A percentile compares a stretch with the other conserved stretches of the same genome.
Evolutionary conservation across 2,888 invertebrate species (phyloP).

Genomic region (Galerucella pusilla): DNA sequence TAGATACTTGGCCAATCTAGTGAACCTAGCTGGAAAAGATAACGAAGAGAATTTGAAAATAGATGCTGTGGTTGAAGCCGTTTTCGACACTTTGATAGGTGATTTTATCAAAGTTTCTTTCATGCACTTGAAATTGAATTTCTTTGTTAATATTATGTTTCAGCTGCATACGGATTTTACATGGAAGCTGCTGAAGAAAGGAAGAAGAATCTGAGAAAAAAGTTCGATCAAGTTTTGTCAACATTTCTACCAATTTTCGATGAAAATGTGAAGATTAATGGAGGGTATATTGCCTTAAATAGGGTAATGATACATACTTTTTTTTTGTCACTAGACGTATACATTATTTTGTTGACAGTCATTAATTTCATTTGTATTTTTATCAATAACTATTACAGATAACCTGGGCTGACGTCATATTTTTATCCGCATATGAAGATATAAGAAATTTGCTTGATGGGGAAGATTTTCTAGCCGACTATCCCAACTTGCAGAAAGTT

Average conservation of each 20-base stretch:
- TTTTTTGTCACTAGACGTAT: not conserved
- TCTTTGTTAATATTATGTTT: not conserved
- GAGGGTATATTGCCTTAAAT: constrained; percentile 16
- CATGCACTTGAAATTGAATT: not conserved
- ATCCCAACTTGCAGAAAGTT: not conserved
- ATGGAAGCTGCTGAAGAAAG: constrained; percentile 11
- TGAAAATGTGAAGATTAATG: not conserved
- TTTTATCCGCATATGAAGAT: constrained; percentile 12
- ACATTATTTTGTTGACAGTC: not conserved
- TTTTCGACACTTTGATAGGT: constrained; percentile 63
- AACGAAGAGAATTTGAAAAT: constrained; percentile 71
- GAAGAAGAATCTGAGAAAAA: not conserved
- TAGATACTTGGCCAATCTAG: constrained; percentile 72
- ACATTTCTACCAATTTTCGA: constrained; percentile 11
- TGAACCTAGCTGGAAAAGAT: constrained; percentile 67
- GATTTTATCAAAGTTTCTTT: not conserved
- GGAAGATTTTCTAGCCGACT: not conserved
- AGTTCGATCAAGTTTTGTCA: not conserved
- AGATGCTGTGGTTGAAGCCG: constrained; percentile 70
- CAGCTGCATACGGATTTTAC: constrained; percentile 1
- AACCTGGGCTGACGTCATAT: constrained; percentile 16
- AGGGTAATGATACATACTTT: not conserved
- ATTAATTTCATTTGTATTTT: not conserved
- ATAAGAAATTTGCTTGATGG: constrained; percentile 9
- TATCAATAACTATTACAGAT: constrained; percentile 6